Conservation (phyloP, 2,797 vertebrate genomes). For the Lates japonicus region DNA sequence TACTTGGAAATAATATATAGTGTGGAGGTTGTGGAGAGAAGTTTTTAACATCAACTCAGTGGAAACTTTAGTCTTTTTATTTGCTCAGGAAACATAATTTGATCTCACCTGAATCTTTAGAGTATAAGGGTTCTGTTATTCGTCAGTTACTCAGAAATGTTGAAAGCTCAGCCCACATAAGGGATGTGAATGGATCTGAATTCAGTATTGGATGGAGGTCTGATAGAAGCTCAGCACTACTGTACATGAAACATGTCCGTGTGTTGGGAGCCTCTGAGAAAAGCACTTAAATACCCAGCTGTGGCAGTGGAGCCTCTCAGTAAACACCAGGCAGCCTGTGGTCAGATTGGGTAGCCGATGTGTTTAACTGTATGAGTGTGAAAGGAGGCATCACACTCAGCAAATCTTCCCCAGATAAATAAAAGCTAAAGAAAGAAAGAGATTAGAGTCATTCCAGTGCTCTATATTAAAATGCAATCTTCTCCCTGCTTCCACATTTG, state of each 20-base stretch:
- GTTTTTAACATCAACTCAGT: neutral
- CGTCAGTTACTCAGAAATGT: neutral
- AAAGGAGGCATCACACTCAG: constrained; percentile 22
- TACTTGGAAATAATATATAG: neutral
- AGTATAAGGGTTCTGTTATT: neutral
- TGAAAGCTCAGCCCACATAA: neutral
- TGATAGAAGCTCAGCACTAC: neutral
- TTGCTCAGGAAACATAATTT: neutral
- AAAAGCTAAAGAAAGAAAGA: constrained; percentile 33
- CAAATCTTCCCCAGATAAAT: constrained; percentile 33
- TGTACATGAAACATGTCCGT: neutral
- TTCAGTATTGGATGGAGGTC: neutral
- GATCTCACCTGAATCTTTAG: neutral
- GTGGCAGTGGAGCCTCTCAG: neutral
- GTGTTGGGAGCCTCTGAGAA: neutral
- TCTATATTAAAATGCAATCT: constrained; percentile 50
- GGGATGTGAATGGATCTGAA: neutral
- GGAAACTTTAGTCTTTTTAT: too few relatives aligned
- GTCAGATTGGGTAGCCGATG: constrained; percentile 1
- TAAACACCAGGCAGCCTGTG: constrained; percentile 14
- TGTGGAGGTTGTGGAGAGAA: neutral
- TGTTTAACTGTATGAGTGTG: constrained; percentile 14
- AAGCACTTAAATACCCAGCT: constrained; percentile 1
- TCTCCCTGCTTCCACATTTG: constrained; percentile 48
- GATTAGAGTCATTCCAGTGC: constrained; percentile 40